Evolutionary conservation across 2,113 vertebrate species (phyloP).

Genomic region (Trichechus manatus): DNA sequence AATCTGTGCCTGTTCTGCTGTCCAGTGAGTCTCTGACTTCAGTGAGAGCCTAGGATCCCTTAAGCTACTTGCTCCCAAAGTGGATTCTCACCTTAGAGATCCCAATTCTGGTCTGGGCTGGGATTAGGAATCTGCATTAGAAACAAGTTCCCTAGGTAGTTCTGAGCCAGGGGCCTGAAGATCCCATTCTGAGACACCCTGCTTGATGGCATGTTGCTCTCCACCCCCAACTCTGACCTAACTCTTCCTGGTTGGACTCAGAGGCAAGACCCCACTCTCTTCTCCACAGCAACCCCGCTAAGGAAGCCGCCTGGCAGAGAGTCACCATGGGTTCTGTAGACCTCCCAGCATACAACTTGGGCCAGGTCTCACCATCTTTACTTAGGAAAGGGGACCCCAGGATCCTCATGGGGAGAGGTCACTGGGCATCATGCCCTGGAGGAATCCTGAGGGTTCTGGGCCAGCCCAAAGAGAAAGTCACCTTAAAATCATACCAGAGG

Average conservation of each 20-base stretch:
- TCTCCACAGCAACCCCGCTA: neutral
- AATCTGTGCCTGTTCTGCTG: neutral
- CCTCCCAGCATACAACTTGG: neutral
- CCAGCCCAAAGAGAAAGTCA: slow-evolving; percentile 17
- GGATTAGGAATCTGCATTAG: neutral
- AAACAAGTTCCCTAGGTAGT: neutral
- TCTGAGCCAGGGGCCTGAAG: neutral
- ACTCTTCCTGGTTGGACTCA: neutral
- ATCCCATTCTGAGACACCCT: neutral
- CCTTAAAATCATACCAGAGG: slow-evolving; percentile 10
- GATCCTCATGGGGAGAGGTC: neutral
- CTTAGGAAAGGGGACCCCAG: neutral
- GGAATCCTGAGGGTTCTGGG: neutral
- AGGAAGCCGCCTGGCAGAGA: neutral
- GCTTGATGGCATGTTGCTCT: neutral
- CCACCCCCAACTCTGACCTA: no score
- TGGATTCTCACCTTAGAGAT: neutral
- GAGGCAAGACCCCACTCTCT: no score
- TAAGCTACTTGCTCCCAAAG: neutral
- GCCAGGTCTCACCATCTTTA: neutral
- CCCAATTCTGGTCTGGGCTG: neutral
- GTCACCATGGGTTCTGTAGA: neutral
- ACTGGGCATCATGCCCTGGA: neutral
- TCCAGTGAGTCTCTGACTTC: neutral
- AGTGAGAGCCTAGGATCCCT: neutral